Conservation (phyloP, 2,797 vertebrate species). For the Carcharodon carcharias region DNA sequence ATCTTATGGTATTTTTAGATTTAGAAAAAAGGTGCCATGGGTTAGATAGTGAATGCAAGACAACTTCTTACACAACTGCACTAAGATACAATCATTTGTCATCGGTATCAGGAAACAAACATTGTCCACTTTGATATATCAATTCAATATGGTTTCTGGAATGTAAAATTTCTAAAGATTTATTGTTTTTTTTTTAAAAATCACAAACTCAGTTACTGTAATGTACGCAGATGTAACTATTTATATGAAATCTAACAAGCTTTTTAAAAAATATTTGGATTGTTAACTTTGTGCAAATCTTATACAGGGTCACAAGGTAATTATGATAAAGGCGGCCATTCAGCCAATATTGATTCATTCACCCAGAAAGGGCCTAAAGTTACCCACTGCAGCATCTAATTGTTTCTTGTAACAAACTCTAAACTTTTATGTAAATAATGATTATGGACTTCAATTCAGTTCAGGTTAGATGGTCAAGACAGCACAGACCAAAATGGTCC, state of each 20-base stretch:
- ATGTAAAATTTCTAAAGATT: neutral
- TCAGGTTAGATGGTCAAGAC: neutral
- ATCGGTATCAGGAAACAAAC: neutral
- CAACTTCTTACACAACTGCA: neutral
- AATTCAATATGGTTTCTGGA: neutral
- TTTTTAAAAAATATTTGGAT: neutral
- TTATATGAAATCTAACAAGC: neutral
- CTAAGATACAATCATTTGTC: no score
- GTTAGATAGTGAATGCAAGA: neutral
- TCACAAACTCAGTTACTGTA: neutral
- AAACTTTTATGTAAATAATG: neutral
- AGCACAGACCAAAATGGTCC: neutral
- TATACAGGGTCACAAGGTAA: neutral
- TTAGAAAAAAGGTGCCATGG: neutral
- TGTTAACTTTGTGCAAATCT: neutral
- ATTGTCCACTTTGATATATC: neutral
- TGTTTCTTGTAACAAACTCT: neutral
- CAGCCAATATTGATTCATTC: neutral
- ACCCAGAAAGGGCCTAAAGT: neutral
- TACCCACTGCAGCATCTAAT: neutral
- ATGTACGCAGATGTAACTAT: no score
- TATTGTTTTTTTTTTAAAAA: no score
- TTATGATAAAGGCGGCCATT: neutral
- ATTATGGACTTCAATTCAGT: neutral
- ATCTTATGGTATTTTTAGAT: neutral